Conservation (phyloP, 2,113 vertebrate genomes). For the Scytalopus superciliaris region DNA sequence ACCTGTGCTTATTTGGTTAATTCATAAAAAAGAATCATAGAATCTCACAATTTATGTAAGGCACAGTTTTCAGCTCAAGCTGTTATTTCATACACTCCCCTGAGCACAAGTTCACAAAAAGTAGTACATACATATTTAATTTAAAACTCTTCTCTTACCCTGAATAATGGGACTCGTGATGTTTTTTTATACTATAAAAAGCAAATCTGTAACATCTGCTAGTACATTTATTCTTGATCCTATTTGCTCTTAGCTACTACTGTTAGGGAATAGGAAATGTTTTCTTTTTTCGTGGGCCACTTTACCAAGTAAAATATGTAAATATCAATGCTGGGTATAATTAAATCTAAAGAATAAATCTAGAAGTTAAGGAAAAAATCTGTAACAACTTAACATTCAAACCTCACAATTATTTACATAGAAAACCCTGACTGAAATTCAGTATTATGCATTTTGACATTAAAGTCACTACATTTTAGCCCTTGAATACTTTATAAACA, state of each 20-base stretch:
- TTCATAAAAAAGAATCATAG: not conserved
- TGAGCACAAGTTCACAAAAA: not conserved
- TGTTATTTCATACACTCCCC: not conserved
- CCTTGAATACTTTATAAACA: not conserved
- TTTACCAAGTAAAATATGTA: not conserved
- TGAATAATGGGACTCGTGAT: not conserved
- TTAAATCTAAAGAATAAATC: not conserved
- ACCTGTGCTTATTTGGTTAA: not conserved
- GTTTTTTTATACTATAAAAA: not conserved
- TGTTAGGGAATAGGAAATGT: not conserved
- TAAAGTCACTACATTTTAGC: not conserved
- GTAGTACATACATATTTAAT: not conserved
- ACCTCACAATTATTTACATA: not conserved
- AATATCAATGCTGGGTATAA: not conserved
- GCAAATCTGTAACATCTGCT: not conserved
- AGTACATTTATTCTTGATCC: not conserved
- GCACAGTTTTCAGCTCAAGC: not conserved
- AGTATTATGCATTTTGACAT: not conserved
- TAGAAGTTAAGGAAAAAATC: not conserved
- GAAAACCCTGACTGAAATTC: not conserved
- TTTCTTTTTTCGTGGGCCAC: not conserved
- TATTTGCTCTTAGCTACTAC: not conserved
- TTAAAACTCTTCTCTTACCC: not conserved
- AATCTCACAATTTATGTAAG: not conserved
- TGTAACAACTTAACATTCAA: not conserved